Base-by-base conservation (phyloP, 2,888 invertebrate genomes). In the Cremastobaeus sp. region DNA sequence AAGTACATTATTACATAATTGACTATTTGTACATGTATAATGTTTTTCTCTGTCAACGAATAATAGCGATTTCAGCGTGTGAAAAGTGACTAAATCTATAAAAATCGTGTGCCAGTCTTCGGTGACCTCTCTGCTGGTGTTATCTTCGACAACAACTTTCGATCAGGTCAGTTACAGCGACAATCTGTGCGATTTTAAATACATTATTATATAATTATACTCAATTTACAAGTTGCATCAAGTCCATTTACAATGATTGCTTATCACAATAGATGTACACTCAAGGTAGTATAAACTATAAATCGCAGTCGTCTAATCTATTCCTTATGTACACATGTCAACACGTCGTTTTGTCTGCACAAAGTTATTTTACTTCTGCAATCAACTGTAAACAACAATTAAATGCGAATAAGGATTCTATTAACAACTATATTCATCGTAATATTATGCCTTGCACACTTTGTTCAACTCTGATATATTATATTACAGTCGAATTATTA, bases 171-270 rank as follows among this genome's bases (percentile, higher is more conserved):
- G 17, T 35, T 57, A 57, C 21, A 50, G 64, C 21, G 74, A 25
- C 55, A 64, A 77, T 70, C 76, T 74, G 65, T 62, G 55, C 66
- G 66, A n/a, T n/a, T n/a, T n/a, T n/a, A n/a, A n/a, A n/a, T n/a
- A n/a, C n/a, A n/a, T n/a, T n/a, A 75, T 65, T 43, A 65, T 55
- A 73, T 64, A 20, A 62, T 74, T 64, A 50, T 54, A 72, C 69
- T 48, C 64, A 71, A 48, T 62, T 74, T 48, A 20, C 28, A 45
- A 28, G 17, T 64, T 18, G 37, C 14, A 18, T 12, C 21, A 47
- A 34, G 20, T 43, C 15, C 55, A 12, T 47, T 35, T 48, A 17
- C 17, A 41, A 20, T 57, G 50, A 72, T 66, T 60, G 60, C 54
- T 65, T 66, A 72, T 72, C 65, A 59, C 65, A 72, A n/a, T n/a